These are phyloP conservation scores for Acanthosepion esculentum DNA, from an alignment of 2,888 invertebrate genomes.

Conservation along the genomic window DNA sequence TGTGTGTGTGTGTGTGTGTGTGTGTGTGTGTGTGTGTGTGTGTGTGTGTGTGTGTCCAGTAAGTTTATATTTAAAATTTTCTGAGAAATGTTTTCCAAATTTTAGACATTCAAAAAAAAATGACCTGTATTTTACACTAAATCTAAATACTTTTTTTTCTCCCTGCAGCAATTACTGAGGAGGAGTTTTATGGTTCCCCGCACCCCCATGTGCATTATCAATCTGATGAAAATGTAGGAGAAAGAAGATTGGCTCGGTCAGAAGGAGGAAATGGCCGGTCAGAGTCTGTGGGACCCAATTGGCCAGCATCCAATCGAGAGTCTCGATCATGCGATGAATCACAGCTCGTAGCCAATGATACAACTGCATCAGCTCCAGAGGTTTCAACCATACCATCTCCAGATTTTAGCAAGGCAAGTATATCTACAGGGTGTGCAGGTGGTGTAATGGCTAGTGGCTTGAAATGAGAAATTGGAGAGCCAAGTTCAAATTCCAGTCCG, in stretches of 20 bases:
- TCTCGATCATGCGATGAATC: constrained; percentile 55
- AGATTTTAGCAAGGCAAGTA: constrained; percentile 66
- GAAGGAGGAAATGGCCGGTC: constrained; percentile 41
- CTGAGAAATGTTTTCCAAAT: not conserved
- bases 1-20: no score
- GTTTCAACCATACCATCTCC: constrained; percentile 70
- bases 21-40: no score
- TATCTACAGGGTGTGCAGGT: not conserved
- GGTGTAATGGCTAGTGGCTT: no score
- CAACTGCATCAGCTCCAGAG: constrained; percentile 70
- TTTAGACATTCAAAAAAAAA: not conserved
- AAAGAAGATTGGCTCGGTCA: constrained; percentile 34
- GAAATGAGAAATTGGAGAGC: no score
- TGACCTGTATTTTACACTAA: not conserved
- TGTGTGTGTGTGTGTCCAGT: no score
- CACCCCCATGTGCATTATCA: constrained; percentile 45
- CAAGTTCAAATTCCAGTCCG: no score
- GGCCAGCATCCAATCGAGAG: constrained; percentile 52
- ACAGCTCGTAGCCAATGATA: constrained; percentile 62
- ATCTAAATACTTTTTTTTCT: not conserved
- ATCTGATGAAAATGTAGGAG: constrained; percentile 43
- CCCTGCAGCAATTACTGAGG: constrained; percentile 54
- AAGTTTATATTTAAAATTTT: not conserved
- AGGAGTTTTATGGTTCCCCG: constrained; percentile 52
- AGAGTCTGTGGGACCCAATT: constrained; percentile 47